Percentiles rank a stretch among this genome's conserved stretches.
Evolutionary conservation across 2,113 vertebrate genomes (phyloP).

Genomic region (Stercorarius parasiticus): DNA sequence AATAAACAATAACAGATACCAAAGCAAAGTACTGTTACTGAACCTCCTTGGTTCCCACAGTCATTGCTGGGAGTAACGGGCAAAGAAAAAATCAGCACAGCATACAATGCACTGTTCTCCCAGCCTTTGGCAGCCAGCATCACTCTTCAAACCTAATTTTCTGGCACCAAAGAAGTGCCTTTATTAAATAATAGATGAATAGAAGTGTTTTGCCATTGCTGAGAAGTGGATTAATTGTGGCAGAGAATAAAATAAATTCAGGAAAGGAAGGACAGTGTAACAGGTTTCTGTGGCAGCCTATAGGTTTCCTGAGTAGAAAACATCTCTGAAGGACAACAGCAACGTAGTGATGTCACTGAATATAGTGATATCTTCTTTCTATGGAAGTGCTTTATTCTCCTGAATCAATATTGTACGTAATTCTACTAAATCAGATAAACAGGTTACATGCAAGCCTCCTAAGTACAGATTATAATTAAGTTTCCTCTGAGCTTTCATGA

Average conservation of each 20-base stretch:
- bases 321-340: background rate
- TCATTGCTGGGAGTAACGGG: rapidly evolving
- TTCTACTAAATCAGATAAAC: background rate
- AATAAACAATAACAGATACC: background rate
- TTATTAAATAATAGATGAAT: background rate
- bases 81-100: background rate
- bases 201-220: background rate
- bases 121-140: background rate
- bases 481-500: slow-evolving; percentile 9
- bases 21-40: background rate
- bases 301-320: background rate
- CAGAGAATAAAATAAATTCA: background rate
- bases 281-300: background rate
- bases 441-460: background rate
- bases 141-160: background rate
- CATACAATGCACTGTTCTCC: rapidly evolving
- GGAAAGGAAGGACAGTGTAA: background rate
- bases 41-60: rapidly evolving
- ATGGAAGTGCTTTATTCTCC: background rate
- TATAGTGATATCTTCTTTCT: background rate
- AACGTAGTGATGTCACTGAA: background rate
- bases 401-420: background rate
- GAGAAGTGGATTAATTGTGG: background rate
- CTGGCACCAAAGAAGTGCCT: rapidly evolving
- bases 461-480: background rate